Conservation (phyloP, 1,140 invertebrate genomes). For the Macrobrachium nipponense region DNA sequence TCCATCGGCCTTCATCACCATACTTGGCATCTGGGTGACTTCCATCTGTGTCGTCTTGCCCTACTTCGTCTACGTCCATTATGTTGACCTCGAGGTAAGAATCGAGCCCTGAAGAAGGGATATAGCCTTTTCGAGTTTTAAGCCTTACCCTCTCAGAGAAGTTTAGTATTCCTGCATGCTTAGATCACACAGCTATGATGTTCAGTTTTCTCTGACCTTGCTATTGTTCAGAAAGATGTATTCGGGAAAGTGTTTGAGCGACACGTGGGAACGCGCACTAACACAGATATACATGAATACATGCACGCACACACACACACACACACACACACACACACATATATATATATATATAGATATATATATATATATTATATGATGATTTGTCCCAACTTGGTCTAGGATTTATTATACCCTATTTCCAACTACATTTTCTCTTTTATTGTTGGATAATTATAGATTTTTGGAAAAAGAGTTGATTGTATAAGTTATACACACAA, state of each 20-base stretch:
- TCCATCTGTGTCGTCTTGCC: conserved; percentile 27
- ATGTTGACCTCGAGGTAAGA: conserved; percentile 36
- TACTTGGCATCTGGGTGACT: conserved; percentile 3
- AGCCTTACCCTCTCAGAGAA: not conserved
- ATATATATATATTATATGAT: conserved; percentile 1
- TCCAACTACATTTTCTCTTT: too few relatives aligned
- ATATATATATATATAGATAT: conserved; percentile 1
- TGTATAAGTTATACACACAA: too few relatives aligned
- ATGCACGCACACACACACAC: not conserved
- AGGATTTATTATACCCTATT: too few relatives aligned
- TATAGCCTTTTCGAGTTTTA: not conserved
- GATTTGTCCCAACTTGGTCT: too few relatives aligned
- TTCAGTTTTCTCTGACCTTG: not conserved
- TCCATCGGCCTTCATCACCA: not conserved
- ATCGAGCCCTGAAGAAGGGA: too few relatives aligned
- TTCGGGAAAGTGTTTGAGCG: not conserved
- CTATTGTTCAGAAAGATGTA: not conserved
- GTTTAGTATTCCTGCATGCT: not conserved
- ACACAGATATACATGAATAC: not conserved
- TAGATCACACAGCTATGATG: too few relatives aligned
- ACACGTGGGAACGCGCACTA: not conserved
- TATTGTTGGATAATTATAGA: too few relatives aligned
- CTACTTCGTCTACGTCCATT: conserved; percentile 34
- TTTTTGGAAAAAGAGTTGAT: too few relatives aligned
- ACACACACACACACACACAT: not conserved